Base-by-base conservation (phyloP, 2,797 vertebrate genomes). In the Cichlasoma orientale region DNA sequence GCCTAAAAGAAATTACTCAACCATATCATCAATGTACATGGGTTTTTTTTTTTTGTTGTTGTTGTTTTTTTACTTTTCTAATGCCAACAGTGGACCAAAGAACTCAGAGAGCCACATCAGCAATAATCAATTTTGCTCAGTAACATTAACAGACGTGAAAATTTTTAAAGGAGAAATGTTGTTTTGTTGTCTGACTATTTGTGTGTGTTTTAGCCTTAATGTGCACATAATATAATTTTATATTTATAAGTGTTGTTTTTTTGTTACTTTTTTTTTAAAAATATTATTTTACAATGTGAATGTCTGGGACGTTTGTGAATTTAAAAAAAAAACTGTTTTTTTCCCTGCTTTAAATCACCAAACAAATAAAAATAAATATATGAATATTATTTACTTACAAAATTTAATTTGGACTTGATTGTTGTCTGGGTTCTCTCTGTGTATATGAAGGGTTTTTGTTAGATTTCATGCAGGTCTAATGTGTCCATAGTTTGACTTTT, bases 231-330 rank as follows among this genome's bases (percentile, higher is more conserved):
- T 95, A 95, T 93, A 90, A 94, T 97, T 96, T 92, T 96, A 93
- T 96, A 97, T 99, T 98, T 98, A 98, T 97, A 96, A 96, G 95
- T 81, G 47, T 81, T 95, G 96, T 82, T 84, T 78, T 61, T 96
- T 79, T 83, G 83, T 77, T 63, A 96, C 96, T 94, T 96, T 95
- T 96, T 82, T 83, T 77, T 56, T 96, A 94, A 63, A 29, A 29
- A 44, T 44, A 96, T 95, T 95, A 96, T 96, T 97, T 96, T 97
- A 95, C 93, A 97, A 97, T 98, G 97, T 98, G 96, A 98, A 98
- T 96, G 96, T 96, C 91, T 95, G 93, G 41, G 88, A 93, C 94
- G 85, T 96, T 96, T 97, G 95, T 97, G 94, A 95, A 94, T 94
- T 50, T 0, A 0, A 44, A 63, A 41, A 58, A 57, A 14, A 36